Percentiles rank a stretch among this genome's conserved stretches.
phyloP scores from a whole-genome alignment of 1,140 invertebrate species.

The Phocides pigmalion region DNA sequence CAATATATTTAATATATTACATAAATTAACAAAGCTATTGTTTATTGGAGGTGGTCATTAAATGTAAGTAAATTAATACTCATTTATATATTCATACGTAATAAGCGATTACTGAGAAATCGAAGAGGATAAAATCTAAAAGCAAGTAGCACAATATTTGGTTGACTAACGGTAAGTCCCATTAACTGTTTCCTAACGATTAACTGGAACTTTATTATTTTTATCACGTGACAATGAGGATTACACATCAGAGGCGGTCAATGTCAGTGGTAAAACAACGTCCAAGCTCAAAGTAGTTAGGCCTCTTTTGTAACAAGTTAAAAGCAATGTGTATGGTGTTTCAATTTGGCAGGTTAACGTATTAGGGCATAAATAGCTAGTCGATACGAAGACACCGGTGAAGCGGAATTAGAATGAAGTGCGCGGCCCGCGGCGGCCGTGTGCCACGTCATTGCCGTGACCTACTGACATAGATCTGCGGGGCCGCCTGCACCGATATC shows the following conservation, averaged over 20 bases:
- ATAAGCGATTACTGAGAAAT: background rate
- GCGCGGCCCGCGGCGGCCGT: slow-evolving; percentile 74
- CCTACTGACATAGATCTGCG: slow-evolving; percentile 81
- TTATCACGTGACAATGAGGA: slow-evolving; percentile 47
- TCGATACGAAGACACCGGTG: slow-evolving; percentile 71
- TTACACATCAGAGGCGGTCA: slow-evolving; percentile 55
- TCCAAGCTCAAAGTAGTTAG: slow-evolving; percentile 16
- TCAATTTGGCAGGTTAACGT: slow-evolving; percentile 50
- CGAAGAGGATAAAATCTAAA: background rate
- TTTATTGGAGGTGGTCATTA: too few relatives aligned
- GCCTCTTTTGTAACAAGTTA: slow-evolving; percentile 35
- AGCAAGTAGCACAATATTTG: background rate
- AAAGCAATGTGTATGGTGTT: slow-evolving; percentile 36
- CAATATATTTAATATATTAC: too few relatives aligned
- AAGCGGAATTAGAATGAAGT: slow-evolving; percentile 83
- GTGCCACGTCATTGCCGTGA: slow-evolving; percentile 83
- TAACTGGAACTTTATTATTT: slow-evolving; percentile 35
- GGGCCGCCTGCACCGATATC: slow-evolving; percentile 82
- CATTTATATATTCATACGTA: background rate
- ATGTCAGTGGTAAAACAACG: slow-evolving; percentile 50
- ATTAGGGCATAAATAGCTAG: slow-evolving; percentile 64
- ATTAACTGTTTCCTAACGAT: slow-evolving; percentile 21
- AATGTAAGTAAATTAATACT: too few relatives aligned
- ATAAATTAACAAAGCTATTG: too few relatives aligned
- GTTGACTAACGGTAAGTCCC: slow-evolving; percentile 11